Evolutionary conservation across 1,140 invertebrate genomes (phyloP).

Genomic region (Aphidius gifuensis): DNA sequence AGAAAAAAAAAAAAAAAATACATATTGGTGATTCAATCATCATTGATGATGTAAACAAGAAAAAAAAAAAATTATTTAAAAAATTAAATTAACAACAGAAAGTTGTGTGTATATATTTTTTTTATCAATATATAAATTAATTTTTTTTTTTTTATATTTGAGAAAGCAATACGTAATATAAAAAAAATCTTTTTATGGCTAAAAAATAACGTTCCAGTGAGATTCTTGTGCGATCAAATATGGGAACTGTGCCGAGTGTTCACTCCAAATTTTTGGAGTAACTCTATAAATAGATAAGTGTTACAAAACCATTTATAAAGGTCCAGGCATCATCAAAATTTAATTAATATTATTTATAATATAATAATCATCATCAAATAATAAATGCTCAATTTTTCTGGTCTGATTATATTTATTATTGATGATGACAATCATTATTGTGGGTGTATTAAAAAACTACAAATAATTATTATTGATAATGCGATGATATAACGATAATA

Average conservation of each 20-base stretch:
- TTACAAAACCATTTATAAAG: conserved; percentile 15
- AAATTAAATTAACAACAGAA: not conserved
- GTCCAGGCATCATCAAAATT: not conserved
- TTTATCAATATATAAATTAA: not conserved
- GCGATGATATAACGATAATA: not conserved
- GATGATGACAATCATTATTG: too few relatives aligned
- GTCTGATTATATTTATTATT: too few relatives aligned
- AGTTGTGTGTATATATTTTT: not conserved
- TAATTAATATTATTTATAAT: too few relatives aligned
- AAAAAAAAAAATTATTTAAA: not conserved
- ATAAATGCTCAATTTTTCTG: too few relatives aligned
- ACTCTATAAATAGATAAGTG: conserved; percentile 21
- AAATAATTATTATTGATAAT: too few relatives aligned
- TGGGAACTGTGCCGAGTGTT: conserved; percentile 32
- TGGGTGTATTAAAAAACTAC: too few relatives aligned
- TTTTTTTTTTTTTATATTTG: not conserved
- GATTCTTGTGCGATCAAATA: conserved; percentile 27
- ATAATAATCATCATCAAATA: too few relatives aligned
- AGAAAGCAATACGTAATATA: not conserved
- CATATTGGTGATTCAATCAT: not conserved
- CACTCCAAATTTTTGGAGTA: conserved; percentile 26
- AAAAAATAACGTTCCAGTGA: conserved; percentile 10
- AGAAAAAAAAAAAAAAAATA: not conserved
- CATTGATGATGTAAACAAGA: conserved; percentile 13
- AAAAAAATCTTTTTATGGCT: not conserved